Evolutionary conservation across 2,888 invertebrate genomes (phyloP).

Genomic region (Tachina lurida): DNA sequence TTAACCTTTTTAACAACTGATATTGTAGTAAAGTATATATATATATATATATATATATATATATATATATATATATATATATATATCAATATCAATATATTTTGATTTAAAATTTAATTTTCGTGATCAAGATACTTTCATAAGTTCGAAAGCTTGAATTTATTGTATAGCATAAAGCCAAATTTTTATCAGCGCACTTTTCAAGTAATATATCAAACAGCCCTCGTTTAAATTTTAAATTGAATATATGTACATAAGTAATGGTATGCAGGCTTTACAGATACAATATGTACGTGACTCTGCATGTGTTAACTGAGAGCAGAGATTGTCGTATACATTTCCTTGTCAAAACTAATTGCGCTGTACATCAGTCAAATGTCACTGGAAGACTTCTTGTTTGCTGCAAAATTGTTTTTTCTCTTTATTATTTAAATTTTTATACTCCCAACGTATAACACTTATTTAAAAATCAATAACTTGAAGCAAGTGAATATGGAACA

Average conservation of each 20-base stretch:
- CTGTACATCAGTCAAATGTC: constrained; percentile 73
- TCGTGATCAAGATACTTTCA: no score
- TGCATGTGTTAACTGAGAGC: constrained; percentile 63
- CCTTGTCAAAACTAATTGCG: constrained; percentile 73
- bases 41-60: no score
- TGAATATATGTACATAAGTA: not conserved
- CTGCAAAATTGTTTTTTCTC: not conserved
- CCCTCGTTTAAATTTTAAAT: not conserved
- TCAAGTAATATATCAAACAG: not conserved
- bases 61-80: no score
- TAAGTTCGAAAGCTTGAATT: no score
- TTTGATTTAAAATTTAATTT: no score
- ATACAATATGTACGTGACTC: constrained; percentile 56
- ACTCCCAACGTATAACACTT: not conserved
- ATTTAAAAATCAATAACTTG: not conserved
- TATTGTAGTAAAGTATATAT: not conserved
- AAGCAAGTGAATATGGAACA: constrained; percentile 10
- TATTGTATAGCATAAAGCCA: no score
- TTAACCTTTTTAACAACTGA: no score
- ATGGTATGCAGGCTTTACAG: constrained; percentile 52
- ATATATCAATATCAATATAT: no score
- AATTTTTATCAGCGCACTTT: not conserved
- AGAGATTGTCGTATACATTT: constrained; percentile 64
- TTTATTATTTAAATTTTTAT: constrained; percentile 25
- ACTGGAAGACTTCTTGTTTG: constrained; percentile 53